Evolutionary conservation across 2,113 vertebrate genomes (phyloP), one percentile per base, ranked within the genome.

Genomic region (Dissostichus mawsoni): DNA sequence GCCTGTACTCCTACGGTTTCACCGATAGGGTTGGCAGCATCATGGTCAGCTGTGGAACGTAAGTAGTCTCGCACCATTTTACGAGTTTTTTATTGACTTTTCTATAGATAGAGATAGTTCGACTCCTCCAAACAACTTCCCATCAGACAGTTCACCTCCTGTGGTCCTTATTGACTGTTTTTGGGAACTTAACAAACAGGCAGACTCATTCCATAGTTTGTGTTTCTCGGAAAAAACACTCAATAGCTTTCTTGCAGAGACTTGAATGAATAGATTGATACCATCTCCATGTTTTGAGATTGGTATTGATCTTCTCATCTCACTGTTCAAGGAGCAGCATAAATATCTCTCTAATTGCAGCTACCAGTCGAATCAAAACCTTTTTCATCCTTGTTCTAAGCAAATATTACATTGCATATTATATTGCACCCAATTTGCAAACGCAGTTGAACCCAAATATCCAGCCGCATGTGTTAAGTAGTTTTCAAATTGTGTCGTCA

Each of bases 31-130:
- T 96, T 67, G 95, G 93, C 87, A 95, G 94, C 80, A 80, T 94
- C 85, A 89, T 90, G 82, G 95, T 95, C 89, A 92, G 90, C 93
- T 95, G 94, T 85, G 94, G 95, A 75, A 94, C 93, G 94, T 95
- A 81, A 96, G 94, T 94, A 59, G 11, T 59, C 18, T 13, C n/a
- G 25, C 17, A 25, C 13, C 10, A 33, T 14, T 14, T 48, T 48
- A 11, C 5, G 3, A 11, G 8, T 11, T 6, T 44, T 47, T 52
- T 29, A 41, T 29, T 29, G 29, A 41, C 14, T 16, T 10, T 4
- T n/a, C 6, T 44, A 5, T 41, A 41, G 36, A 41, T 7, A 8
- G 36, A 41, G 8, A 6, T 41, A 41, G 36, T 41, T 41, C 36
- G 36, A 41, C 36, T 41, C 36, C 8, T 41, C 36, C 36, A 41